Percentiles rank a stretch among this genome's conserved stretches.
Conservation (phyloP, 37 sponge, comb jelly and placozoan species). For the Beroe ovata region DNA sequence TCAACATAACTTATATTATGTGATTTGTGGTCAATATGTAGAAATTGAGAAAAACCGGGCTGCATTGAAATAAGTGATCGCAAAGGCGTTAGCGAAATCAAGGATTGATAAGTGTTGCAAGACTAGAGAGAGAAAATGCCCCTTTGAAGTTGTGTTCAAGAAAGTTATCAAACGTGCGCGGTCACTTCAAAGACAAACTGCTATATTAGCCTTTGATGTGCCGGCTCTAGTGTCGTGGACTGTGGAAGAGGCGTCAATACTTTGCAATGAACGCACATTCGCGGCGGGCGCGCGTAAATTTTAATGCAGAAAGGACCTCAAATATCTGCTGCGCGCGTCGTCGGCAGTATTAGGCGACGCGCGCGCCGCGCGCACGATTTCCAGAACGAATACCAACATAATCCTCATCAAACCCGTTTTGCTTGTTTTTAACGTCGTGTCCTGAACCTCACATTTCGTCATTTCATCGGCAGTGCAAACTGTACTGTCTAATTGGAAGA, state of each 20-base stretch:
- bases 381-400: not conserved
- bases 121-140: slow-evolving; percentile 55
- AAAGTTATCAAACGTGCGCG: slow-evolving; percentile 66
- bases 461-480: too few species aligned
- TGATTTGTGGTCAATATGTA: not conserved
- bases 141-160: slow-evolving; percentile 65
- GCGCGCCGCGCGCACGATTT: not conserved
- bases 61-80: slow-evolving; percentile 50
- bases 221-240: not conserved
- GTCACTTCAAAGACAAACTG: slow-evolving; percentile 57
- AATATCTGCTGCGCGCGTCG: not conserved
- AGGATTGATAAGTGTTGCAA: slow-evolving; percentile 63
- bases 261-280: not conserved
- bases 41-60: slow-evolving; percentile 16
- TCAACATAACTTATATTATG: not conserved
- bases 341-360: not conserved
- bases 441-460: too few species aligned
- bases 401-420: too few species aligned
- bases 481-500: too few species aligned
- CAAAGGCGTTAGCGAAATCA: slow-evolving; percentile 57
- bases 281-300: slow-evolving; percentile 16
- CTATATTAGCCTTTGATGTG: slow-evolving; percentile 38
- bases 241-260: slow-evolving; percentile 47
- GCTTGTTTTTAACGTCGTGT: too few species aligned
- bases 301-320: not conserved